Evolutionary conservation across 2,888 invertebrate genomes (phyloP).

Genomic region (Rapana venosa): DNA sequence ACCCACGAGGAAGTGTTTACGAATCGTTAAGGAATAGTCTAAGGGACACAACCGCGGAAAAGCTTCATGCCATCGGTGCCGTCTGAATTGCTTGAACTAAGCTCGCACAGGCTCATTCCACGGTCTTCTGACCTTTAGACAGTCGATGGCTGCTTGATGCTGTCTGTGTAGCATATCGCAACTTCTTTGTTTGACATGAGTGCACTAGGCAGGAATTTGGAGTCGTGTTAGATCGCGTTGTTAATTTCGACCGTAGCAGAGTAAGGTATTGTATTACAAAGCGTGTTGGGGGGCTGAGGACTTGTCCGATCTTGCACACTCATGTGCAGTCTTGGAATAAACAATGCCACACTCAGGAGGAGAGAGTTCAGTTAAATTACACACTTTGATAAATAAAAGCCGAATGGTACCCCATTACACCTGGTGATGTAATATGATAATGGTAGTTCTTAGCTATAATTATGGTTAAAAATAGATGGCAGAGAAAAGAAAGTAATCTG

Average conservation of each 20-base stretch:
- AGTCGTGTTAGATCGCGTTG: constrained; percentile 29
- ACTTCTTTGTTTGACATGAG: constrained; percentile 24
- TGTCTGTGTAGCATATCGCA: constrained; percentile 33
- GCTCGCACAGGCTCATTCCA: neutral
- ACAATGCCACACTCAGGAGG: too few species aligned
- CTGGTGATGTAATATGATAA: too few species aligned
- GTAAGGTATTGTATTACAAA: neutral
- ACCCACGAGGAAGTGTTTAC: constrained; percentile 30
- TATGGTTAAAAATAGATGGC: too few species aligned
- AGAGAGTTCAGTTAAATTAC: too few species aligned
- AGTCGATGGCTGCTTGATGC: constrained; percentile 21
- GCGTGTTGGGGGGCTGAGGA: neutral
- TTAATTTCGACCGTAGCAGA: neutral
- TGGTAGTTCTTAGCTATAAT: too few species aligned
- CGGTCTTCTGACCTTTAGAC: neutral
- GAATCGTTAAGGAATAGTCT: neutral
- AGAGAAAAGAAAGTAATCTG: too few species aligned
- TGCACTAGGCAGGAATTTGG: neutral
- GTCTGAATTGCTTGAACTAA: neutral
- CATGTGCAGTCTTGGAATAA: neutral
- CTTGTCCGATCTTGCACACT: neutral
- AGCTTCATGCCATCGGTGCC: neutral
- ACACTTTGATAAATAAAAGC: too few species aligned
- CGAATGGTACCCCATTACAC: too few species aligned
- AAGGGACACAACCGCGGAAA: constrained; percentile 34